Percentiles rank a stretch among this genome's conserved stretches.
Evolutionary conservation across 2,888 invertebrate species (phyloP).

Genomic region (Slavum lentiscoides): DNA sequence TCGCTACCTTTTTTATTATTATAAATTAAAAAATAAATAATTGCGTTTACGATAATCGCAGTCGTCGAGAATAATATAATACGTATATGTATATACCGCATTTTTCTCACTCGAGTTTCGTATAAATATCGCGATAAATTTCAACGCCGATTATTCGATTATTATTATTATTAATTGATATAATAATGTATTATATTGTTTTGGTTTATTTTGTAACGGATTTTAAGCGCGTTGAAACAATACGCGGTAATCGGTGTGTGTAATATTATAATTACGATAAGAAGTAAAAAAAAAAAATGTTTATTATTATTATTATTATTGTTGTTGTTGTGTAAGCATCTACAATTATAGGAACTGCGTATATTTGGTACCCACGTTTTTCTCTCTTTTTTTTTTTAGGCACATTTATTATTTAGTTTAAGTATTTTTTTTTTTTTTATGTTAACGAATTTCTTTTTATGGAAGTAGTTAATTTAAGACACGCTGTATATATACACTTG

Average conservation of each 20-base stretch:
- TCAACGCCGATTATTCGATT: conserved; percentile 19
- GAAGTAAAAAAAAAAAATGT: too few relatives aligned
- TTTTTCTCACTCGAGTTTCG: not conserved
- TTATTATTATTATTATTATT: too few relatives aligned
- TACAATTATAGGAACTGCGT: not conserved
- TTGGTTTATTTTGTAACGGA: not conserved
- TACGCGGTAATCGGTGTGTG: not conserved
- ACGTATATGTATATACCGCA: not conserved
- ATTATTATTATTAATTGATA: not conserved
- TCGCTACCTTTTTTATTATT: conserved; percentile 42
- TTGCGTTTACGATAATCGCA: not conserved
- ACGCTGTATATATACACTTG: not conserved
- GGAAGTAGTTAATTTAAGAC: not conserved
- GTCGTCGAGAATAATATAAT: not conserved
- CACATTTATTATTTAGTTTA: not conserved
- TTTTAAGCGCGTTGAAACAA: conserved; percentile 3
- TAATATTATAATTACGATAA: too few relatives aligned
- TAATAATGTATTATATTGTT: not conserved
- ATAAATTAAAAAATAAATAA: too few relatives aligned
- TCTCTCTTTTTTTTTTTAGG: not conserved
- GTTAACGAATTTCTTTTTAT: not conserved
- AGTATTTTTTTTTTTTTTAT: not conserved
- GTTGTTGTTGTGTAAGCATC: not conserved
- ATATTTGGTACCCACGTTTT: not conserved
- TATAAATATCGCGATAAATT: too few relatives aligned